phyloP scores from a whole-genome alignment of 1,140 invertebrate genomes.

The Oryctes rhinoceros region DNA sequence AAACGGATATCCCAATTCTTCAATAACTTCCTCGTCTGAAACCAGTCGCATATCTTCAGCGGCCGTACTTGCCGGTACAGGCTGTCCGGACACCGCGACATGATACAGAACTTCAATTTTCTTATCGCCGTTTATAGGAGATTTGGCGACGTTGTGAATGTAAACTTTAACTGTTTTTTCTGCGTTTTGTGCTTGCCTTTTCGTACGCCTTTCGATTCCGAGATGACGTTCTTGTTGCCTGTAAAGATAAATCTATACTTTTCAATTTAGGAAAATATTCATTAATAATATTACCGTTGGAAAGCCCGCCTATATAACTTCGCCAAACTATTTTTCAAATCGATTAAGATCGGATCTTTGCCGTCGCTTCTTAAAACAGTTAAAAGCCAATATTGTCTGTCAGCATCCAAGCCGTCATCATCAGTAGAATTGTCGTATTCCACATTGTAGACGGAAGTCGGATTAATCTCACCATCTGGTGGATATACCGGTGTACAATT shows the following conservation, averaged over 20 bases:
- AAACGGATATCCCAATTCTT: slow-evolving; percentile 76
- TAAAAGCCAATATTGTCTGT: slow-evolving; percentile 79
- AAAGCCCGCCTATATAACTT: slow-evolving; percentile 72
- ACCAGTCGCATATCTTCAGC: slow-evolving; percentile 81
- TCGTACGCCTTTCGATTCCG: slow-evolving; percentile 63
- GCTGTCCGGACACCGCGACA: slow-evolving; percentile 77
- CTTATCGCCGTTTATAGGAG: slow-evolving; percentile 58
- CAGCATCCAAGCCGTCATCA: slow-evolving; percentile 56
- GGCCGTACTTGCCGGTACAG: slow-evolving; percentile 78
- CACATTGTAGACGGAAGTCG: slow-evolving; percentile 51
- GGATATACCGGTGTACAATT: slow-evolving; percentile 47
- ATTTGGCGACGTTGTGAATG: slow-evolving; percentile 63
- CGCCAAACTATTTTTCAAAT: slow-evolving; percentile 68
- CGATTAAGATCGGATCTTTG: slow-evolving; percentile 57
- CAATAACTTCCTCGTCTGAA: slow-evolving; percentile 75
- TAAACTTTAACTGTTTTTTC: slow-evolving; percentile 61
- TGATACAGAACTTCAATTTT: slow-evolving; percentile 75
- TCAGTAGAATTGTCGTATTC: slow-evolving; percentile 43
- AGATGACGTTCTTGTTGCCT: slow-evolving; percentile 77
- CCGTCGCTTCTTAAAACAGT: slow-evolving; percentile 70
- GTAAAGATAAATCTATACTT: slow-evolving; percentile 15
- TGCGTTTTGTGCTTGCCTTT: slow-evolving; percentile 46
- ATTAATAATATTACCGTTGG: slow-evolving; percentile 63
- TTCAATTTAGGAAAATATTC: too few species aligned
- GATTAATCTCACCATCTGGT: slow-evolving; percentile 49